These are phyloP conservation scores for Phrynosoma platyrhinos DNA, from an alignment of 2,113 vertebrate genomes.

Conservation along the genomic window DNA sequence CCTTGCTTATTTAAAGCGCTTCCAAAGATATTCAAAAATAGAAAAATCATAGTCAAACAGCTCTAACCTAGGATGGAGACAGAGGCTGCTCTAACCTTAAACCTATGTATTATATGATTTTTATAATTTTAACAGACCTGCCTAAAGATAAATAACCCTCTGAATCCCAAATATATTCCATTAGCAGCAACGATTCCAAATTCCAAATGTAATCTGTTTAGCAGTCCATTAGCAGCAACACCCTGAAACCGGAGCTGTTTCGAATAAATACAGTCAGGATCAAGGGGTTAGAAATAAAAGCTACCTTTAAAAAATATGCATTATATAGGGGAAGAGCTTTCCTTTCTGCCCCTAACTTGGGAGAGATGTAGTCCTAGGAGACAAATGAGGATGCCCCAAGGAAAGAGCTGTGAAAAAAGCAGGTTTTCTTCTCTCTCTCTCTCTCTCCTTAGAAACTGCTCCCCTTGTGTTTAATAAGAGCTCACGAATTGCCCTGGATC, in stretches of 20 bases:
- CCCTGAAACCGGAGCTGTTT: neutral
- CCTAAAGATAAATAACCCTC: too few relatives aligned
- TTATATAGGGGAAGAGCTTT: neutral
- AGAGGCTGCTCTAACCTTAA: neutral
- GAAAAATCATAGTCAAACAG: neutral
- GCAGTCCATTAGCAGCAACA: too few relatives aligned
- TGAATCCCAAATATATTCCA: too few relatives aligned
- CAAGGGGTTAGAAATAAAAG: neutral
- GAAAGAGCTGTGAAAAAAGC: neutral
- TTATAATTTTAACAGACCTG: too few relatives aligned
- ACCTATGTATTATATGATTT: neutral
- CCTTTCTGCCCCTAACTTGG: neutral
- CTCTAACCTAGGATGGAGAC: too few relatives aligned
- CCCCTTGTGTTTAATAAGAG: neutral
- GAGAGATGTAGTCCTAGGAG: neutral
- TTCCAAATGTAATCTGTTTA: too few relatives aligned
- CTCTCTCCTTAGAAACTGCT: neutral
- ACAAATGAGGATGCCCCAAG: neutral
- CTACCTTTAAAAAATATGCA: neutral
- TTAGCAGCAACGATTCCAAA: too few relatives aligned
- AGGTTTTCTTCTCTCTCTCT: neutral
- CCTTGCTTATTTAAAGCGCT: neutral
- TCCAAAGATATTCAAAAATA: neutral
- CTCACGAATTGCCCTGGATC: conserved; percentile 4
- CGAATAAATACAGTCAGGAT: neutral